Conservation (phyloP, 2,888 invertebrate genomes). For the Helleia helle region DNA sequence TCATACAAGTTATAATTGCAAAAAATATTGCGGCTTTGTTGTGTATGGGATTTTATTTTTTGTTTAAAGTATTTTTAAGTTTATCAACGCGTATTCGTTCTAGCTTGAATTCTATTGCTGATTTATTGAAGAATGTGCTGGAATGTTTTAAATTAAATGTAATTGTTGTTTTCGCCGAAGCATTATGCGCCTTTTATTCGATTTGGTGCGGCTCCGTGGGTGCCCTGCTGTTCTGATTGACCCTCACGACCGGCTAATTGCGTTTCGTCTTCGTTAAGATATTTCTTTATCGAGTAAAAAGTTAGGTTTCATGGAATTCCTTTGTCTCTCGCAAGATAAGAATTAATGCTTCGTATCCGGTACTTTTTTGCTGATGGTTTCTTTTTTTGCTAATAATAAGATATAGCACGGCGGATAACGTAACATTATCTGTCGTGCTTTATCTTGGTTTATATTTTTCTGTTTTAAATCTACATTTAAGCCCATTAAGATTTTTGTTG, state of each 20-base stretch:
- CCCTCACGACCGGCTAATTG: conserved; percentile 28
- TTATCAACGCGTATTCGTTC: too few relatives aligned
- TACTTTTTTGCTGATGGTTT: background rate
- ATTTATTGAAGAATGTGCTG: background rate
- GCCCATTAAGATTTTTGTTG: too few relatives aligned
- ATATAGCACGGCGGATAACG: too few relatives aligned
- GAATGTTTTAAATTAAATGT: background rate
- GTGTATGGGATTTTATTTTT: background rate
- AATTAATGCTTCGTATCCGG: conserved; percentile 3
- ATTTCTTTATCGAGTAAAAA: conserved; percentile 25
- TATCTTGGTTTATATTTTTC: too few relatives aligned
- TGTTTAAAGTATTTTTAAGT: too few relatives aligned
- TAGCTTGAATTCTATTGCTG: too few relatives aligned
- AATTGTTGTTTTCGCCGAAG: background rate
- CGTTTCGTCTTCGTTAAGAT: conserved; percentile 38
- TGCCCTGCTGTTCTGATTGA: conserved; percentile 41
- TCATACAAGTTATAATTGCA: background rate
- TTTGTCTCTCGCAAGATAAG: conserved; percentile 18
- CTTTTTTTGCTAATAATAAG: background rate
- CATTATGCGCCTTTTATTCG: background rate
- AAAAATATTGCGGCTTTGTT: background rate
- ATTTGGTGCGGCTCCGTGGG: conserved; percentile 14
- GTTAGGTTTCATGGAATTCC: conserved; percentile 18
- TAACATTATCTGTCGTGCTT: background rate
- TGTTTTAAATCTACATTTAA: too few relatives aligned